These are phyloP conservation scores for Rhamnusium bicolor DNA, from an alignment of 2,888 invertebrate genomes.

Conservation along the genomic window DNA sequence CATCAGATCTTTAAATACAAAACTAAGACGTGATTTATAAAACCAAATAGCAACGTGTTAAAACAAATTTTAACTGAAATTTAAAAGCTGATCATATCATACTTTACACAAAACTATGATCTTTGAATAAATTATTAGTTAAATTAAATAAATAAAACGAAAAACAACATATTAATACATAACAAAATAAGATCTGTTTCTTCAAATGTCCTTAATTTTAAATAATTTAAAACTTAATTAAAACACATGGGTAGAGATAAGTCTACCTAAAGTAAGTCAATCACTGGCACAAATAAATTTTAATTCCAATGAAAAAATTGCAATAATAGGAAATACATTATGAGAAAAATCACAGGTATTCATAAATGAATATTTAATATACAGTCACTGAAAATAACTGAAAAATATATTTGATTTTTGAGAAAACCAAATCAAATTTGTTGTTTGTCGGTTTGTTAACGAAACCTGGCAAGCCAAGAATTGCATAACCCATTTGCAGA, in stretches of 20 bases:
- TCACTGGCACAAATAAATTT: conserved; percentile 27
- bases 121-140: neutral
- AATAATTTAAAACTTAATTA: conserved; percentile 14
- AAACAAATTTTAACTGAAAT: neutral
- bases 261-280: conserved; percentile 3
- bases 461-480: too few relatives aligned
- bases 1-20: conserved; percentile 17
- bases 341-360: conserved; percentile 50
- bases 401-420: neutral
- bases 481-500: too few relatives aligned
- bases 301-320: conserved; percentile 2
- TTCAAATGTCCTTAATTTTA: neutral
- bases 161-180: neutral
- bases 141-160: neutral
- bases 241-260: neutral
- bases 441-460: too few relatives aligned
- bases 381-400: neutral
- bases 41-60: neutral
- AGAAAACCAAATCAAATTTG: too few relatives aligned
- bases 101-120: neutral
- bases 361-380: conserved; percentile 38
- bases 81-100: neutral
- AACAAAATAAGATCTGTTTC: neutral
- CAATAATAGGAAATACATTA: conserved; percentile 42
- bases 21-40: neutral